phyloP scores from a whole-genome alignment of 2,888 invertebrate species.

The Drosophila neotestacea region DNA sequence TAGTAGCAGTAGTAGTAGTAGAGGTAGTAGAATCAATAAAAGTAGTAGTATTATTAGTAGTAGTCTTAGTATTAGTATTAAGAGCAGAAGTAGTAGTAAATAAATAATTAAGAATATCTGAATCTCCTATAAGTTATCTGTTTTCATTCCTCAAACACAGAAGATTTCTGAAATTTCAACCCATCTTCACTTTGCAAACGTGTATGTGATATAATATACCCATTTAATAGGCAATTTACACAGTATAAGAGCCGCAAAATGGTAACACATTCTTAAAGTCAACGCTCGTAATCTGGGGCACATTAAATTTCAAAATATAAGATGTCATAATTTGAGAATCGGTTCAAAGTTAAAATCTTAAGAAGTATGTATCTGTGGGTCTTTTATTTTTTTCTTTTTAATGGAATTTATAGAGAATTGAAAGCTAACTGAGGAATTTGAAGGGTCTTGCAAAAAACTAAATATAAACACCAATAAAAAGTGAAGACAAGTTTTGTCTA shows the following conservation, averaged over 20 bases:
- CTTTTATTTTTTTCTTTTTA: conserved; percentile 3
- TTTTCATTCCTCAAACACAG: too few relatives aligned
- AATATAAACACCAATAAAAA: not conserved
- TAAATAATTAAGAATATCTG: not conserved
- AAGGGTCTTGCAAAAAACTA: conserved; percentile 33
- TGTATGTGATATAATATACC: not conserved
- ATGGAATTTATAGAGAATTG: conserved; percentile 4
- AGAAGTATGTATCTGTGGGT: not conserved
- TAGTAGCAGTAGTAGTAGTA: not conserved
- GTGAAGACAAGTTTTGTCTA: conserved; percentile 22
- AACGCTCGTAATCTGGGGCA: conserved; percentile 8
- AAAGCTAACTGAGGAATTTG: conserved; percentile 39
- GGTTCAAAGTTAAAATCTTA: conserved; percentile 7
- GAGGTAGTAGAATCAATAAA: not conserved
- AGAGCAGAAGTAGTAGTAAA: too few relatives aligned
- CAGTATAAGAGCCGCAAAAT: conserved; percentile 12
- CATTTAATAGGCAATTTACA: not conserved
- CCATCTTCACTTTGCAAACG: not conserved
- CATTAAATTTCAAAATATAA: conserved; percentile 21
- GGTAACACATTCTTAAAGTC: conserved; percentile 13
- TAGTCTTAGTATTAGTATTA: too few relatives aligned
- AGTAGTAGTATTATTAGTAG: too few relatives aligned
- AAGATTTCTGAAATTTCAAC: not conserved
- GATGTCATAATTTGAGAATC: conserved; percentile 24
- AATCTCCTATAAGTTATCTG: too few relatives aligned